phyloP scores from a whole-genome alignment of 2,113 vertebrate species.

The Merops nubicus region DNA sequence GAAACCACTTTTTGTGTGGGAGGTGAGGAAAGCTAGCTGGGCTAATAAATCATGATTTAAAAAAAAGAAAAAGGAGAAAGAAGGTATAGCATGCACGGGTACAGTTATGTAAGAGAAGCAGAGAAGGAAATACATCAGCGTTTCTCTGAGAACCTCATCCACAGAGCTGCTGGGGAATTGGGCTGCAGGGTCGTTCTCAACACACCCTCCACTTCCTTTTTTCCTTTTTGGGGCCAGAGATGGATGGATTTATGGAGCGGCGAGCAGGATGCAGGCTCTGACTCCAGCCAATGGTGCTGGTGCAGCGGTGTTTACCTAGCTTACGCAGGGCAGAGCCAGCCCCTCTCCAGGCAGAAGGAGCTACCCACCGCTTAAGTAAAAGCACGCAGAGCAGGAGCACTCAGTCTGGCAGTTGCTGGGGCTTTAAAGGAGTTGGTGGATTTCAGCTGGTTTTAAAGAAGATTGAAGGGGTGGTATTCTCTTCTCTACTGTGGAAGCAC shows the following conservation, averaged over 20 bases:
- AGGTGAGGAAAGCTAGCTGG: slow-evolving; percentile 42
- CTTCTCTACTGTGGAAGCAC: not conserved
- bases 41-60: slow-evolving; percentile 21
- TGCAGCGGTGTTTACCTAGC: slow-evolving; percentile 64
- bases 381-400: slow-evolving; percentile 44
- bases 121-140: slow-evolving; percentile 60
- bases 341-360: slow-evolving; percentile 43
- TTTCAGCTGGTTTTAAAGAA: not conserved
- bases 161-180: slow-evolving; percentile 8
- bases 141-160: slow-evolving; percentile 48
- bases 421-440: slow-evolving; percentile 52
- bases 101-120: slow-evolving; percentile 62
- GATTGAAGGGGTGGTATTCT: not conserved
- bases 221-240: slow-evolving; percentile 67
- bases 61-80: not conserved
- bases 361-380: slow-evolving; percentile 65
- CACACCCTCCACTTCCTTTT: slow-evolving; percentile 71
- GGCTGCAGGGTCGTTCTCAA: slow-evolving; percentile 42
- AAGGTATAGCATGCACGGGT: slow-evolving; percentile 5
- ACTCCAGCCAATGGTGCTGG: slow-evolving; percentile 45
- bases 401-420: slow-evolving; percentile 33
- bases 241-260: slow-evolving; percentile 45
- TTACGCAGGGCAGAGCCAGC: slow-evolving; percentile 64
- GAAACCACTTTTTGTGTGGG: slow-evolving; percentile 31
- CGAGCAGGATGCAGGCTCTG: slow-evolving; percentile 45